phyloP scores from a whole-genome alignment of 2,888 invertebrate genomes.

The Metalampra italica region DNA sequence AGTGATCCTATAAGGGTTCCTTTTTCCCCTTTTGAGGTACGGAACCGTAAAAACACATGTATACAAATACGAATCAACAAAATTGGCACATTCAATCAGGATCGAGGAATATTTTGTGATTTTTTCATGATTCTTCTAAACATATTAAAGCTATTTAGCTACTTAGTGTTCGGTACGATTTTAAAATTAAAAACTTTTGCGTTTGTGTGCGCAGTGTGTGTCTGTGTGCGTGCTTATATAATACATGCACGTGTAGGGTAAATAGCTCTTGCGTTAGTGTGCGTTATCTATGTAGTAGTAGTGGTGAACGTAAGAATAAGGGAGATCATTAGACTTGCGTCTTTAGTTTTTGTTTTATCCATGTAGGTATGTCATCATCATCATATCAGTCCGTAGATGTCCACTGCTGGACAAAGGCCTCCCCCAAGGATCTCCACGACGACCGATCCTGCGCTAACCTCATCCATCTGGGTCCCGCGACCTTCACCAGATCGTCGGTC shows the following conservation, averaged over 20 bases:
- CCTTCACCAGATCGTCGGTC: no score
- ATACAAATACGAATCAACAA: no score
- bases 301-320: constrained; percentile 3
- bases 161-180: constrained; percentile 48
- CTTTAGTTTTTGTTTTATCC: neutral
- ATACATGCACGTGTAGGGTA: constrained; percentile 16
- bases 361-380: no score
- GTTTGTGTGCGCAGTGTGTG: constrained; percentile 16
- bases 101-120: neutral
- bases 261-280: constrained; percentile 21
- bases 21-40: no score
- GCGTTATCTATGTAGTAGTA: constrained; percentile 8
- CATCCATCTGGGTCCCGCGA: no score
- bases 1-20: no score
- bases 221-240: constrained; percentile 18
- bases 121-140: neutral
- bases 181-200: constrained; percentile 64
- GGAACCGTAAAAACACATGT: no score
- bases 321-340: constrained; percentile 2
- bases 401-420: no score
- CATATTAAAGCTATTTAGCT: neutral
- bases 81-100: no score
- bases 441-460: no score
- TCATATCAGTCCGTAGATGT: no score
- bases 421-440: no score